These are phyloP conservation scores for Masnerella sp. DNA, from an alignment of 2,888 invertebrate species.

Conservation along the genomic window DNA sequence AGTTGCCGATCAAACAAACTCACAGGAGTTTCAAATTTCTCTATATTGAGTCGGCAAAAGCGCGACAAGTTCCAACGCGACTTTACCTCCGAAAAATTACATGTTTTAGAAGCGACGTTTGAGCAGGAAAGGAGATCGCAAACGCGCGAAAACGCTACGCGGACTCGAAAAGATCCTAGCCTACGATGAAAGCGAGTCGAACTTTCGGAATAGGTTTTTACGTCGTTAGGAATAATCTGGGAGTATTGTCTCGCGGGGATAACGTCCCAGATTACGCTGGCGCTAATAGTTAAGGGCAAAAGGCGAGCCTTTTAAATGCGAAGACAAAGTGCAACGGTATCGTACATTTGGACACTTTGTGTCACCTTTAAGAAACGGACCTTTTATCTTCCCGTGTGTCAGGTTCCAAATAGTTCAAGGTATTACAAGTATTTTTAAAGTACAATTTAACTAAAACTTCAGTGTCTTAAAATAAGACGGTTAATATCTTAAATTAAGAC, in stretches of 20 bases:
- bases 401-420: no score
- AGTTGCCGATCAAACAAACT: not conserved
- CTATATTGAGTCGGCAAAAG: no score
- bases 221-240: slow-evolving; percentile 11
- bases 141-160: slow-evolving; percentile 37
- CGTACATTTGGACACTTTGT: slow-evolving; percentile 7
- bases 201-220: slow-evolving; percentile 23
- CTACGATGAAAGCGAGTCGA: slow-evolving; percentile 9
- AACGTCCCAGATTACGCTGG: slow-evolving; percentile 23
- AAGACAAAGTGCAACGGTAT: slow-evolving; percentile 13
- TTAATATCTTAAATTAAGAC: no score
- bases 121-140: slow-evolving; percentile 58
- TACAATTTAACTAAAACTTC: no score
- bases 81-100: slow-evolving; percentile 48
- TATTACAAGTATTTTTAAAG: no score
- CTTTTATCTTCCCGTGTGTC: no score
- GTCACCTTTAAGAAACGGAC: slow-evolving; percentile 1
- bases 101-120: slow-evolving; percentile 58
- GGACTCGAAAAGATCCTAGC: slow-evolving; percentile 21
- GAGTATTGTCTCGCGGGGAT: slow-evolving; percentile 28
- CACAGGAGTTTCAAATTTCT: not conserved
- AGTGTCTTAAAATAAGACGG: no score
- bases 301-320: slow-evolving; percentile 2
- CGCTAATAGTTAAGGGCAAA: slow-evolving; percentile 21
- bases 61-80: slow-evolving; percentile 41